These are phyloP conservation scores for Drosophila birchii DNA, from an alignment of 2,888 invertebrate species.

Conservation along the genomic window DNA sequence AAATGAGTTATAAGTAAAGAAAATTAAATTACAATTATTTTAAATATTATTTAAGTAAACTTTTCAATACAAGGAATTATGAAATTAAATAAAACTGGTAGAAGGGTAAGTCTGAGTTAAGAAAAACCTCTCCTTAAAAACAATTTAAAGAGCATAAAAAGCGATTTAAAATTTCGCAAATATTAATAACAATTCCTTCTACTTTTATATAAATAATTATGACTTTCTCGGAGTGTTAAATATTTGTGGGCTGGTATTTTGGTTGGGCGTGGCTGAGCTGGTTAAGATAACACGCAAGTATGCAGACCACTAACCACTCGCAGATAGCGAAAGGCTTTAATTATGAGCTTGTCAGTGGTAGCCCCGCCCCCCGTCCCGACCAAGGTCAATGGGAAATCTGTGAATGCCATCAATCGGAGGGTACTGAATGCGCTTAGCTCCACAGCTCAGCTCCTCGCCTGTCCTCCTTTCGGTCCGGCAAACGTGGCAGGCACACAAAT, in stretches of 20 bases:
- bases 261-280: slow-evolving; percentile 27
- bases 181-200: fast-evolving
- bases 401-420: slow-evolving; percentile 48
- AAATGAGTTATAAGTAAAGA: too few species aligned
- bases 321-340: slow-evolving; percentile 53
- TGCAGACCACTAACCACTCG: slow-evolving; percentile 41
- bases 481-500: slow-evolving; percentile 76
- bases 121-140: neutral
- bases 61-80: neutral
- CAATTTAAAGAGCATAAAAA: neutral
- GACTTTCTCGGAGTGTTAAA: neutral
- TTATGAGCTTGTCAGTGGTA: slow-evolving; percentile 47
- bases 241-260: too few species aligned
- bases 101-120: too few species aligned
- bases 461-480: slow-evolving; percentile 14
- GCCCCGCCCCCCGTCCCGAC: neutral
- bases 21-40: neutral
- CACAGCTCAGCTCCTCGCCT: neutral
- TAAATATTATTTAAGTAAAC: neutral
- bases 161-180: neutral
- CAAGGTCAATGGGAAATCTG: slow-evolving; percentile 56
- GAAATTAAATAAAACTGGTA: neutral
- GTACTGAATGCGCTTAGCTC: slow-evolving; percentile 28
- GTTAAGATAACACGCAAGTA: slow-evolving; percentile 54
- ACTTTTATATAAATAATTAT: neutral